phyloP scores from a whole-genome alignment of 2,888 invertebrate genomes.

The Cheiracanthium punctorium region DNA sequence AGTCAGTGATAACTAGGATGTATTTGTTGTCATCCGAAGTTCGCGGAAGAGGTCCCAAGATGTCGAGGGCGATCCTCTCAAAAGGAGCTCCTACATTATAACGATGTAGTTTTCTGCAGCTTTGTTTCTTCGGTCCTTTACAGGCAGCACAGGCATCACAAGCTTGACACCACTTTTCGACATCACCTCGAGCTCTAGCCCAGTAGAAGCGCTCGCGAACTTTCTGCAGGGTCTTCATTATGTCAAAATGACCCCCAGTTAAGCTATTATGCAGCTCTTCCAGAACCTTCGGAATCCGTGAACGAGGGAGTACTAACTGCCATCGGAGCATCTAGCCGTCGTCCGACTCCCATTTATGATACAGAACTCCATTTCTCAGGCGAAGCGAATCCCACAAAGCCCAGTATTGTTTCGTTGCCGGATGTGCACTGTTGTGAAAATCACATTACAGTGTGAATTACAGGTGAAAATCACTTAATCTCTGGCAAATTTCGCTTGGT shows the following conservation, averaged over 20 bases:
- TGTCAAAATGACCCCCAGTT: neutral
- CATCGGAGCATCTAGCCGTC: neutral
- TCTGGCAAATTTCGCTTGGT: too few relatives aligned
- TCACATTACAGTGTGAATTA: too few relatives aligned
- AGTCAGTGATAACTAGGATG: neutral
- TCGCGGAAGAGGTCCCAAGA: slow-evolving; percentile 4
- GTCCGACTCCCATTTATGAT: neutral
- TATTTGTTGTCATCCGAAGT: neutral
- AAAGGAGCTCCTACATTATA: slow-evolving; percentile 23
- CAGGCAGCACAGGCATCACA: slow-evolving; percentile 8
- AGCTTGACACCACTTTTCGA: neutral
- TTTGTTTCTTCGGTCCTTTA: neutral
- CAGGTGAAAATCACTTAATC: too few relatives aligned
- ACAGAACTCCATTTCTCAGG: neutral
- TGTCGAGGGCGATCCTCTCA: slow-evolving; percentile 1
- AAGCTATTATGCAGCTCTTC: neutral
- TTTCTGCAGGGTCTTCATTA: neutral
- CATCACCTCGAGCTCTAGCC: neutral
- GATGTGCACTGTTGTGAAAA: too few relatives aligned
- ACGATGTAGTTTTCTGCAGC: neutral
- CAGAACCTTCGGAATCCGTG: neutral
- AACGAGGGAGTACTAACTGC: neutral
- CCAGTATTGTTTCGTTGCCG: neutral
- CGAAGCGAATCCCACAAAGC: neutral
- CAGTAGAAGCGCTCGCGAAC: neutral